phyloP scores from a whole-genome alignment of 2,888 invertebrate species.

The Meiosimyza decipiens region DNA sequence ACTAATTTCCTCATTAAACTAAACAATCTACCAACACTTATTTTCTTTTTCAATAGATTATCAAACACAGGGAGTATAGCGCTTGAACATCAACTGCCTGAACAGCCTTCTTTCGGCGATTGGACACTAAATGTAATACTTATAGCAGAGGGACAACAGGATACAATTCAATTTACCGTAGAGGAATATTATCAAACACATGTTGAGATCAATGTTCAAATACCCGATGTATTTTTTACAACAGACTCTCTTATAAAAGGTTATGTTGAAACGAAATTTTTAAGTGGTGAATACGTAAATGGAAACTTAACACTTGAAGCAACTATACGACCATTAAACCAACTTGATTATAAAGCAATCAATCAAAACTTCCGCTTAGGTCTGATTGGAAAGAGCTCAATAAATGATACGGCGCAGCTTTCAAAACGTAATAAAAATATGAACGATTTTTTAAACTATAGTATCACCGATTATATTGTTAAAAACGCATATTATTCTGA shows the following conservation, averaged over 20 bases:
- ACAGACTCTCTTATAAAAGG: conserved; percentile 84
- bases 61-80: conserved; percentile 92
- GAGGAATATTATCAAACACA: conserved; percentile 93
- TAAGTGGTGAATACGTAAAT: conserved; percentile 85
- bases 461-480: too few relatives aligned
- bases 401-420: conserved; percentile 53
- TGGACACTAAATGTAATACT: conserved; percentile 84
- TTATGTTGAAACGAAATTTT: conserved; percentile 84
- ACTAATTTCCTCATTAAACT: too few relatives aligned
- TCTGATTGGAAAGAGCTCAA: conserved; percentile 49
- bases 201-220: conserved; percentile 91
- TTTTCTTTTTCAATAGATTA: conserved; percentile 70
- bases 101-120: conserved; percentile 89
- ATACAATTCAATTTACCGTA: conserved; percentile 83
- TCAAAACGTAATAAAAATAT: not conserved
- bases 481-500: too few relatives aligned
- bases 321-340: conserved; percentile 74
- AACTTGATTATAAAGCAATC: conserved; percentile 69
- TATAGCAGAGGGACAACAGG: conserved; percentile 78
- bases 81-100: conserved; percentile 84
- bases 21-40: too few relatives aligned
- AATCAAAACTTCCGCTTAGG: conserved; percentile 67
- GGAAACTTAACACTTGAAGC: conserved; percentile 88
- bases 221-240: conserved; percentile 90
- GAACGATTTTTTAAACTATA: not conserved